Evolutionary conservation across 2,797 vertebrate genomes (phyloP).

Genomic region (Hoplostethus mediterraneus): DNA sequence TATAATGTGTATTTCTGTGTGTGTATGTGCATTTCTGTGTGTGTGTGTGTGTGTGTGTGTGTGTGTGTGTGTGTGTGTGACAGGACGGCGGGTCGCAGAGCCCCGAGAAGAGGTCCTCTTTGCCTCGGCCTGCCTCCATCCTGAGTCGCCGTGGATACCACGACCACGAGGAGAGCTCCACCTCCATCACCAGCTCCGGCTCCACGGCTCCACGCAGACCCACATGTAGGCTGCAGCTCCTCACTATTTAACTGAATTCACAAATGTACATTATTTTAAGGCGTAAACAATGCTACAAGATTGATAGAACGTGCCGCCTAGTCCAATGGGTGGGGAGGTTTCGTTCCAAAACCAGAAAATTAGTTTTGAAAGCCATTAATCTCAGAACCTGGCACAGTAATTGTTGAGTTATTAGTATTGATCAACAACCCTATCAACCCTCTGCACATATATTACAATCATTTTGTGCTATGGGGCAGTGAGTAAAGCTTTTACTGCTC

Average conservation of each 20-base stretch:
- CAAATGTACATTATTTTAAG: not conserved
- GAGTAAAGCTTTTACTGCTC: too few species aligned
- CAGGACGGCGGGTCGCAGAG: constrained; percentile 94
- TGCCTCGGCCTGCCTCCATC: constrained; percentile 91
- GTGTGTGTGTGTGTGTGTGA: constrained; percentile 35
- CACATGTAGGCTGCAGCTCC: constrained; percentile 87
- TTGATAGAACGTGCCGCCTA: too few species aligned
- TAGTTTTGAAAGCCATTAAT: too few species aligned
- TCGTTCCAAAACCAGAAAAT: too few species aligned
- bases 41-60: constrained; percentile 32
- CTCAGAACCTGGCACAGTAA: too few species aligned
- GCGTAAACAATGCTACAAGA: not conserved
- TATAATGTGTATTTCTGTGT: constrained; percentile 7
- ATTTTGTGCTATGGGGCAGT: too few species aligned
- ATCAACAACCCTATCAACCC: too few species aligned
- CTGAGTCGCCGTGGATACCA: constrained; percentile 89
- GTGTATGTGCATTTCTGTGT: constrained; percentile 1
- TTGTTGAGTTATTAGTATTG: too few species aligned
- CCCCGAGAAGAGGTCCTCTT: constrained; percentile 93
- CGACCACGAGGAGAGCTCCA: constrained; percentile 94
- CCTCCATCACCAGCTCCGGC: constrained; percentile 88
- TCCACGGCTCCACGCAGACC: constrained; percentile 90
- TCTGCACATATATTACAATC: too few species aligned
- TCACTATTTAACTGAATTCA: not conserved
- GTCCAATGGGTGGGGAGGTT: too few species aligned